A percentile compares a stretch with the other conserved stretches of the same genome.
Conservation (phyloP, 1,140 invertebrate species). For the Zophobas atratus region DNA sequence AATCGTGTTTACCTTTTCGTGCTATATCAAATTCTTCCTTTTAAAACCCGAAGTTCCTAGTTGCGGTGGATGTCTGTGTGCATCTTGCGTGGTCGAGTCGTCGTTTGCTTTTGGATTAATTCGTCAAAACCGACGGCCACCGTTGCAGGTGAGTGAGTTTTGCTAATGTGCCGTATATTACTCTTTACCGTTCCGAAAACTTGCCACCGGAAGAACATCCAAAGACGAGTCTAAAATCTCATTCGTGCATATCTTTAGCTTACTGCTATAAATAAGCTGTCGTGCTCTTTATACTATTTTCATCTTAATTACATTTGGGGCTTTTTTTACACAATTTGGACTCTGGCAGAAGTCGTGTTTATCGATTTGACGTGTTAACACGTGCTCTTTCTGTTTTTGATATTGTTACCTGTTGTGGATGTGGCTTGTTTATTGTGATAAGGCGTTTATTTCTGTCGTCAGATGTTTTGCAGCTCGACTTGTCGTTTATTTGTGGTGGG, state of each 20-base stretch:
- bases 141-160: too few species aligned
- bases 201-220: conserved; percentile 13
- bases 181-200: background rate
- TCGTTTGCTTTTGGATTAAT: too few species aligned
- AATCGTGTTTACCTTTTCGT: too few species aligned
- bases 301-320: conserved; percentile 24
- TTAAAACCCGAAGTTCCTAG: too few species aligned
- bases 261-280: conserved; percentile 32
- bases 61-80: too few species aligned
- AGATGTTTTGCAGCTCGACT: conserved; percentile 28
- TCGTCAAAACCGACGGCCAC: too few species aligned
- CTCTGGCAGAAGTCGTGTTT: background rate
- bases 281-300: conserved; percentile 32
- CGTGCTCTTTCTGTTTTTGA: conserved; percentile 1
- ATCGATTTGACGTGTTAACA: conserved; percentile 8
- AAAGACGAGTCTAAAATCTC: conserved; percentile 32
- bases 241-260: conserved; percentile 40
- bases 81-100: too few species aligned
- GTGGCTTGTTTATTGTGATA: background rate
- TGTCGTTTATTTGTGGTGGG: conserved; percentile 28
- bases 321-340: conserved; percentile 7
- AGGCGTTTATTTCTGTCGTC: conserved; percentile 3
- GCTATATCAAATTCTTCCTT: too few species aligned
- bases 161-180: too few species aligned
- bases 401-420: background rate